These are phyloP conservation scores for Tamandua tetradactyla DNA, from an alignment of 2,797 vertebrate species.

Conservation along the genomic window DNA sequence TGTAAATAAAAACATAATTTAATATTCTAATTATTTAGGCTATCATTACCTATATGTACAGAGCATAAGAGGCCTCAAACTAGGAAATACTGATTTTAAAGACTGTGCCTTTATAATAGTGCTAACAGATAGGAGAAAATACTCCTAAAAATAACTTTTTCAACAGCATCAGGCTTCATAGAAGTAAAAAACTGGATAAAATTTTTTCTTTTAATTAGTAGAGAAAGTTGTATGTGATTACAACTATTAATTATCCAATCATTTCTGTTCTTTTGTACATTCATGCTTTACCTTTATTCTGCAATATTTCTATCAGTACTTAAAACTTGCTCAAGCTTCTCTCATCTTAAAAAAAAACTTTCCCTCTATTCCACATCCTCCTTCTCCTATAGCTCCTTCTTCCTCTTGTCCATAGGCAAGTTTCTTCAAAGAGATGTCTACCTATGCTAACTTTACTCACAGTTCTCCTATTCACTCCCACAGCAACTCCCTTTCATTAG, in stretches of 20 bases:
- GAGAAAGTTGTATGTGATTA: neutral
- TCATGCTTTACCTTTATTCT: neutral
- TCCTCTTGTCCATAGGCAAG: neutral
- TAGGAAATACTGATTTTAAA: slow-evolving; percentile 33
- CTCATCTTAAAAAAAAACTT: neutral
- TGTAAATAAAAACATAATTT: slow-evolving; percentile 76
- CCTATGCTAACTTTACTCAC: neutral
- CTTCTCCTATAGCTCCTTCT: neutral
- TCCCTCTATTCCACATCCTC: neutral
- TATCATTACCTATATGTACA: neutral
- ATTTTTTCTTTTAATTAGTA: slow-evolving; percentile 24
- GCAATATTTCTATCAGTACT: slow-evolving; percentile 19
- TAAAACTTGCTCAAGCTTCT: neutral
- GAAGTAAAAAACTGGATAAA: neutral
- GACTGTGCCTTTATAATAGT: slow-evolving; percentile 24
- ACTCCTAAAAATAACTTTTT: slow-evolving; percentile 17
- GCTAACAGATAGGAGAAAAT: neutral
- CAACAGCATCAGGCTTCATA: slow-evolving; percentile 33
- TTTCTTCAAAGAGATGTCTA: neutral
- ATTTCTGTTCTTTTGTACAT: neutral
- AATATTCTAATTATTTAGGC: slow-evolving; percentile 54
- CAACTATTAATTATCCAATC: slow-evolving; percentile 19
- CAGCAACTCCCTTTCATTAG: neutral
- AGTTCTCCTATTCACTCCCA: neutral
- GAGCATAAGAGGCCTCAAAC: slow-evolving; percentile 52